Conservation (phyloP, 2,888 invertebrate genomes). For the Smittia sp. region DNA sequence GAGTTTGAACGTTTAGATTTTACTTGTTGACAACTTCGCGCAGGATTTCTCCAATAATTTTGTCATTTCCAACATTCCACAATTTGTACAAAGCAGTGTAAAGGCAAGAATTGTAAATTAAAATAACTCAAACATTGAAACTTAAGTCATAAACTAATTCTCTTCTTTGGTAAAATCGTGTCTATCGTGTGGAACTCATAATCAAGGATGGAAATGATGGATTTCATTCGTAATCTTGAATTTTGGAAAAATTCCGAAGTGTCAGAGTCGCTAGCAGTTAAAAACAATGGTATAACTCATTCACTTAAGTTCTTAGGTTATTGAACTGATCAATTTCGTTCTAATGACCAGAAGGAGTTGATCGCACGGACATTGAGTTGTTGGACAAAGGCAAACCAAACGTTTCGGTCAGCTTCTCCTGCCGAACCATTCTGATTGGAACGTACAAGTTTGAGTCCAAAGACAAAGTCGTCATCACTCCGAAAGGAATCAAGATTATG, state of each 20-base stretch:
- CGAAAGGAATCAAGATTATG: slow-evolving; percentile 61
- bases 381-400: slow-evolving; percentile 54
- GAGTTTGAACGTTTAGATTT: neutral
- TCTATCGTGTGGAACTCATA: neutral
- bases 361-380: slow-evolving; percentile 49
- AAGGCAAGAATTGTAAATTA: too few species aligned
- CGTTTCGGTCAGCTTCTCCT: slow-evolving; percentile 60
- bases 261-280: too few species aligned
- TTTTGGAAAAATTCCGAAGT: too few species aligned
- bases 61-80: too few species aligned
- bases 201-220: neutral
- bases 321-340: neutral
- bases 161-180: neutral
- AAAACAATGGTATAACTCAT: too few species aligned
- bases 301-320: too few species aligned
- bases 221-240: neutral
- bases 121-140: too few species aligned
- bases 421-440: slow-evolving; percentile 79
- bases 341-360: neutral
- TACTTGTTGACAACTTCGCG: neutral
- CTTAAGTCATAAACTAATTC: neutral
- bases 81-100: too few species aligned
- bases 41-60: neutral
- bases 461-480: slow-evolving; percentile 62
- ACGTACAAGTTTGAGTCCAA: slow-evolving; percentile 75